Percentiles rank a stretch among this genome's conserved stretches.
Conservation (phyloP, 2,888 invertebrate genomes). For the Volucella zonaria region DNA sequence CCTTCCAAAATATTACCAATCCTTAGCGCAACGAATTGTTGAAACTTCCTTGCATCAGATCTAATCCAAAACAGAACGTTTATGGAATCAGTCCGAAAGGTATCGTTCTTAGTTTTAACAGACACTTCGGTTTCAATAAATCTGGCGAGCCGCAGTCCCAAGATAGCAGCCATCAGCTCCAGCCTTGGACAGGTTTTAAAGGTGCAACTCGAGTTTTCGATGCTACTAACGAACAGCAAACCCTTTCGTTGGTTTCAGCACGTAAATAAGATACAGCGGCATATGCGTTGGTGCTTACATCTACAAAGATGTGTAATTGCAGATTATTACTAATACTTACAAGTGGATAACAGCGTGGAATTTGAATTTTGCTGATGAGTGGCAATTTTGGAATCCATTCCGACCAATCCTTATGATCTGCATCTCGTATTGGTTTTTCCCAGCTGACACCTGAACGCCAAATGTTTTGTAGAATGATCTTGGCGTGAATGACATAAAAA, state of each 20-base stretch:
- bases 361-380: background rate
- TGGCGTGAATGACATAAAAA: conserved; percentile 9
- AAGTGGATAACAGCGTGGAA: conserved; percentile 24
- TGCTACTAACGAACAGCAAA: background rate
- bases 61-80: conserved; percentile 22
- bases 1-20: conserved; percentile 49
- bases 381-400: conserved; percentile 16
- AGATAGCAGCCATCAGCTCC: conserved; percentile 36
- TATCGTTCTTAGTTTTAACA: no score
- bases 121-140: background rate
- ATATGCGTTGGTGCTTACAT: conserved; percentile 25
- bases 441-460: conserved; percentile 32
- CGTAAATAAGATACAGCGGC: conserved; percentile 26
- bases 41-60: conserved; percentile 45
- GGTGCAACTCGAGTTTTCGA: conserved; percentile 38
- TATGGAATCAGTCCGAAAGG: no score
- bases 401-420: conserved; percentile 34
- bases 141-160: conserved; percentile 18
- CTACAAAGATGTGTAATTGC: conserved; percentile 26
- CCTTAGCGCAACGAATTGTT: conserved; percentile 55
- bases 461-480: conserved; percentile 35
- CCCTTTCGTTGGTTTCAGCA: background rate
- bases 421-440: conserved; percentile 12
- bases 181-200: conserved; percentile 35
- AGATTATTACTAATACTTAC: conserved; percentile 14